Evolutionary conservation across 1,140 invertebrate genomes (phyloP).

Genomic region (Phymorhynchus buccinoides): DNA sequence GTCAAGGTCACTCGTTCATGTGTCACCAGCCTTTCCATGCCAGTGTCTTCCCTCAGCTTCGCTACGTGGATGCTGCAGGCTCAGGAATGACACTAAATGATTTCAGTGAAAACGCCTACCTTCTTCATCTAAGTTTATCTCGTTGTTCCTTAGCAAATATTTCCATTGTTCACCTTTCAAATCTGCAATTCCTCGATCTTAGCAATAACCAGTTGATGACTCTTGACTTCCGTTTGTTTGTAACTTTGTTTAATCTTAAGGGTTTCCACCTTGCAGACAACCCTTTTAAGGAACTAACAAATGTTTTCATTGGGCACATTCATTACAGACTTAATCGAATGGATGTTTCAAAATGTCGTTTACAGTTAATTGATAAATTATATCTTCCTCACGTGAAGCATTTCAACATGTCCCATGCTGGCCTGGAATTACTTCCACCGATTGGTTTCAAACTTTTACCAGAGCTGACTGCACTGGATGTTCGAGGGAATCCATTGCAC

Average conservation of each 20-base stretch:
- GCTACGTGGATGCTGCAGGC: neutral
- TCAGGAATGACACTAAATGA: neutral
- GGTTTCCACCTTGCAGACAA: slow-evolving; percentile 11
- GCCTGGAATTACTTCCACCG: neutral
- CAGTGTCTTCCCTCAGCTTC: neutral
- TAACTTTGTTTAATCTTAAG: slow-evolving; percentile 12
- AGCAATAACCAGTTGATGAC: slow-evolving; percentile 27
- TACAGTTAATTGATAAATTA: too few species aligned
- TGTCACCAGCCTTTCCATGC: neutral
- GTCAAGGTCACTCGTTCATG: slow-evolving; percentile 22
- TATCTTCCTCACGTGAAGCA: slow-evolving; percentile 18
- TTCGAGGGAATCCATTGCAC: too few species aligned
- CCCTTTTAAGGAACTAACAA: too few species aligned
- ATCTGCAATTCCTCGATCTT: slow-evolving; percentile 23
- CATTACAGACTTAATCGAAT: too few species aligned
- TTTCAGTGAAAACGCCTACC: neutral
- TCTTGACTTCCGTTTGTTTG: neutral
- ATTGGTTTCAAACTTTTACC: too few species aligned
- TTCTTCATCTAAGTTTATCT: neutral
- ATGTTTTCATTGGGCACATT: too few species aligned
- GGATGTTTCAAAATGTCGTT: too few species aligned
- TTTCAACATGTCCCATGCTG: neutral
- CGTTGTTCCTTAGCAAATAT: neutral
- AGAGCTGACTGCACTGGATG: too few species aligned
- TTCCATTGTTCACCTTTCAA: neutral